These are phyloP conservation scores for Edolisoma coerulescens DNA, from an alignment of 2,113 vertebrate genomes.

Conservation along the genomic window DNA sequence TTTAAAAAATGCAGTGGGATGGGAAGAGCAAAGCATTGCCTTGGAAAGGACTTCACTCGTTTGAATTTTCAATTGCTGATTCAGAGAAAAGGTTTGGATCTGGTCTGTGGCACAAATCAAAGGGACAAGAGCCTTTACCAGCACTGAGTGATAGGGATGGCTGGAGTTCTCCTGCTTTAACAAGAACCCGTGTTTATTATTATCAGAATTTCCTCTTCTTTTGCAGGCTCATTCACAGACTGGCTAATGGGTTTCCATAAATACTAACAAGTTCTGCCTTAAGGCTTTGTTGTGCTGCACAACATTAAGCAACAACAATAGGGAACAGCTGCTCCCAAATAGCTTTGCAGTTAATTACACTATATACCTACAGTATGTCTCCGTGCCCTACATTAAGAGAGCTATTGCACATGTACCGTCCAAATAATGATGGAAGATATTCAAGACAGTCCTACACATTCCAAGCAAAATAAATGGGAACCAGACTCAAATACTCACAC, in stretches of 20 bases:
- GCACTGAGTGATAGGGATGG: not conserved
- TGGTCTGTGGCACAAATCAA: not conserved
- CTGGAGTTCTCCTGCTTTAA: not conserved
- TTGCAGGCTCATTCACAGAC: constrained; percentile 25
- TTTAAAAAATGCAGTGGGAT: not conserved
- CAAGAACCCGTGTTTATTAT: not conserved
- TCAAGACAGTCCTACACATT: not conserved
- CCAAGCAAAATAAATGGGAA: constrained; percentile 28
- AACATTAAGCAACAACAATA: constrained; percentile 47
- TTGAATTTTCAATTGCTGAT: not conserved
- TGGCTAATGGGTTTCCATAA: constrained; percentile 53
- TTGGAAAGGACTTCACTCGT: not conserved
- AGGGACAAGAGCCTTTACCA: not conserved
- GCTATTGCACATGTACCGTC: not conserved
- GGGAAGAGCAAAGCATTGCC: not conserved
- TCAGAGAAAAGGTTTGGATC: not conserved
- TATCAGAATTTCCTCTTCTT: constrained; percentile 31
- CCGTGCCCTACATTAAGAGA: not conserved
- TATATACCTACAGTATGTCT: constrained; percentile 8
- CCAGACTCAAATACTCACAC: not conserved
- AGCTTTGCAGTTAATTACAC: constrained; percentile 29
- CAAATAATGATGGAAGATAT: not conserved
- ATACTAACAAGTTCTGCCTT: constrained; percentile 47
- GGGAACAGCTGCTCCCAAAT: constrained; percentile 52
- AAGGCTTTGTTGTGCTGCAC: constrained; percentile 45